Conservation (phyloP, 2,888 invertebrate species). For the Campaea margaritaria region DNA sequence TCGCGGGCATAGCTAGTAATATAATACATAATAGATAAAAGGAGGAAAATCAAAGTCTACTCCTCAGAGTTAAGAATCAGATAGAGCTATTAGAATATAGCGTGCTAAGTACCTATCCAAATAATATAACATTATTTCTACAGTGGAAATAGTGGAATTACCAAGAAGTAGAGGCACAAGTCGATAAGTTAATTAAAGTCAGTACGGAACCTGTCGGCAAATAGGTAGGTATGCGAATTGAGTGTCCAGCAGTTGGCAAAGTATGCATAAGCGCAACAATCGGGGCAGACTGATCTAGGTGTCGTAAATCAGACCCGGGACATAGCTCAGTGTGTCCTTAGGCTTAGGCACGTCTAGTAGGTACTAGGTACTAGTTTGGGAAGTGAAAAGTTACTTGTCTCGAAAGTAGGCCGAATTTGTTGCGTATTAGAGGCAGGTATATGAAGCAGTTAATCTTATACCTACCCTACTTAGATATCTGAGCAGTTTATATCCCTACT, state of each 20-base stretch:
- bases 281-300: constrained; percentile 16
- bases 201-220: constrained; percentile 14
- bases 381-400: constrained; percentile 10
- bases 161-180: no score
- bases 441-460: neutral
- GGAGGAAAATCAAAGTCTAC: no score
- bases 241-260: constrained; percentile 4
- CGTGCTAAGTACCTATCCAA: neutral
- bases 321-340: neutral
- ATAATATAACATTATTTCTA: neutral
- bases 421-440: neutral
- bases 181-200: constrained; percentile 27
- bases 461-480: neutral
- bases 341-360: neutral
- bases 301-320: constrained; percentile 18
- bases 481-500: no score
- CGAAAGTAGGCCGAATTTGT: constrained; percentile 5
- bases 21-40: no score
- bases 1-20: no score
- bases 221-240: constrained; percentile 11
- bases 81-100: neutral
- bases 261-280: constrained; percentile 21
- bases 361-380: constrained; percentile 7
- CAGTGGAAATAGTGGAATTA: no score
- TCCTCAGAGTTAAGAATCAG: no score